A percentile compares a stretch with the other conserved stretches of the same genome.
Conservation (phyloP, 2,797 vertebrate species). For the Falco berigora region DNA sequence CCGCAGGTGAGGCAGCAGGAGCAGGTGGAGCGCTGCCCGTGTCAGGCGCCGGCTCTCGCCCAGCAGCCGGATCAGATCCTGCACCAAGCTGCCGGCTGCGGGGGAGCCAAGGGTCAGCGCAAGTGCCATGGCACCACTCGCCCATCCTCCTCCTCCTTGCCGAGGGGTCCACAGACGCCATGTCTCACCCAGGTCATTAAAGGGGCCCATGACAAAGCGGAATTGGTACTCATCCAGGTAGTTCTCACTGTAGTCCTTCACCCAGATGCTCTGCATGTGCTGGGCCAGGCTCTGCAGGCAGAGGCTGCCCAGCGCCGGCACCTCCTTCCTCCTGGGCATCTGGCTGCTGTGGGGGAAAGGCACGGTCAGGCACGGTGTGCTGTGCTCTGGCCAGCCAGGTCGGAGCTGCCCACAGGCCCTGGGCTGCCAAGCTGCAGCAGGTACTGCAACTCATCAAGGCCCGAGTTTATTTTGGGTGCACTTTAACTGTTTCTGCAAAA, state of each 20-base stretch:
- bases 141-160: background rate
- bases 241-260: conserved; percentile 79
- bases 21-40: conserved; percentile 78
- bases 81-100: conserved; percentile 70
- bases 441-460: no score
- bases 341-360: background rate
- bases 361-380: accelerated
- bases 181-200: conserved; percentile 79
- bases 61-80: conserved; percentile 77
- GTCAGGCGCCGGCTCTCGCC: conserved; percentile 72
- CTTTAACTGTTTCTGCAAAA: background rate
- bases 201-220: conserved; percentile 83
- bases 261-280: conserved; percentile 84
- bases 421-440: background rate
- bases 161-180: accelerated
- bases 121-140: accelerated
- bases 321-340: conserved; percentile 51
- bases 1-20: conserved; percentile 81
- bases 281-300: conserved; percentile 78
- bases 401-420: background rate
- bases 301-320: conserved; percentile 50
- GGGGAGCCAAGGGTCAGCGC: background rate
- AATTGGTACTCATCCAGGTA: conserved; percentile 82
- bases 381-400: accelerated
- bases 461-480: background rate